Base-by-base conservation (phyloP, 2,888 invertebrate species). In the Glomeris marginata region DNA sequence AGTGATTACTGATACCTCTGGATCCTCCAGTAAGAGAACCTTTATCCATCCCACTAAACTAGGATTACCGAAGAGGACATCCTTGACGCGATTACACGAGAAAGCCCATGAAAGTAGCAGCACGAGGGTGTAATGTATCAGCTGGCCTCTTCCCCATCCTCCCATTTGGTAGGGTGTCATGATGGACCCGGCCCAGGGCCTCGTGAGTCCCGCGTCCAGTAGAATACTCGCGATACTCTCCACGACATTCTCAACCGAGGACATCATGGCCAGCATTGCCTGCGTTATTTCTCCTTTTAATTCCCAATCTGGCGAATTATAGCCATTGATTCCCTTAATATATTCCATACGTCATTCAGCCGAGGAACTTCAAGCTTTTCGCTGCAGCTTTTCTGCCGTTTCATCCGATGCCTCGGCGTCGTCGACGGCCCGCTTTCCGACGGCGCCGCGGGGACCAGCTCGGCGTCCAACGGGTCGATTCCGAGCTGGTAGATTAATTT, bases 21-120 rank as follows among this genome's bases (percentile, higher is more conserved):
- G 90, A 64, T 92, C 91, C 63, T 92, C 91, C 2, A 94, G 72
- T 43, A 90, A 79, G 49, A 92, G 74, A 56, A 87, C 71, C 35
- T 84, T 83, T 45, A 92, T 73, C 78, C 91, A 88, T n/a, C 66
- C 64, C 36, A 70, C 66, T 59, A 86, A 77, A 51, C 80, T 77
- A 0, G 76, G 73, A 42, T 81, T 78, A 60, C 80, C 77, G 61
- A 88, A 88, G 13, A 92, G 67, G 33, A 76, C 76, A 45, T 81
- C 76, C 16, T 81, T 75, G 0, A 88, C 85, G 56, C 80, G 78
- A 10, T 81, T 78, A 41, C 84, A 83, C 47, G 88, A 86, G 62
- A 88, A 88, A 40, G 88, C 81, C 84, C 91, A 90, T 58, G 88
- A 90, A 34, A 92, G 90, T 56, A 92, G 75, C 61, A 92, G 72